Conservation (phyloP, 2,113 vertebrate species). For the Xenopus tropicalis region UCB_Xtro_10.0 CM004443.2:174731501-174732000, state of each 20-base stretch:
- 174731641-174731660: slow-evolving; percentile 39
- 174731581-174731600: slow-evolving; percentile 26
- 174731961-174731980: no score
- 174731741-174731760: slow-evolving; percentile 20
- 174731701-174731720: slow-evolving; percentile 29
- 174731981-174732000: no score
- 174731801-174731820: slow-evolving; percentile 33
- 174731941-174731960: no score
- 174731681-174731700: slow-evolving; percentile 44
- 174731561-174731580: slow-evolving; percentile 23
- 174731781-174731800: slow-evolving; percentile 28
- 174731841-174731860: slow-evolving; percentile 29
- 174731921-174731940: no score
- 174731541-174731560: slow-evolving; percentile 36
- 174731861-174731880: slow-evolving; percentile 1
- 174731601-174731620: slow-evolving; percentile 32
- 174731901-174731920: no score
- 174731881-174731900: slow-evolving; percentile 13
- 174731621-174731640: slow-evolving; percentile 38
- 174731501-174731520: slow-evolving; percentile 19
- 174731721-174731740: slow-evolving; percentile 29
- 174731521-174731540: slow-evolving; percentile 39
- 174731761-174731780: slow-evolving; percentile 40
- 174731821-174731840: slow-evolving; percentile 20
- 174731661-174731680: slow-evolving; percentile 30